Percentiles rank a stretch among this genome's conserved stretches.
phyloP scores from a whole-genome alignment of 2,888 invertebrate species.

The Nematopogon swammerdamellus region DNA sequence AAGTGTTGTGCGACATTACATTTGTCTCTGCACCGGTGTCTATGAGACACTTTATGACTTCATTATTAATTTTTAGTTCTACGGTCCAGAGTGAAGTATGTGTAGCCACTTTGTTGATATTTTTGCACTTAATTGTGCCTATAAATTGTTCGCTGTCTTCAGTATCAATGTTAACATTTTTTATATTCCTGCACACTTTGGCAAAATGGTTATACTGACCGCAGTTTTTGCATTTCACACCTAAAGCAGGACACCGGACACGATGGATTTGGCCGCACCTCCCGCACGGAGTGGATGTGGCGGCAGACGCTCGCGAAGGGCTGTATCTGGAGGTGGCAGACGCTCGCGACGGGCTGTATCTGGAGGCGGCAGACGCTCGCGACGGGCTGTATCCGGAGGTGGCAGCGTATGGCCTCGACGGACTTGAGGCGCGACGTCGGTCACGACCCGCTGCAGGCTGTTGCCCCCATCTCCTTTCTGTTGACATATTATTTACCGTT shows the following conservation, averaged over 20 bases:
- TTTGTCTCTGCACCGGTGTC: too few relatives aligned
- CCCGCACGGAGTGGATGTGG: background rate
- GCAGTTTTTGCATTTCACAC: background rate
- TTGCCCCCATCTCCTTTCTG: background rate
- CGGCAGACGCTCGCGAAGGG: too few relatives aligned
- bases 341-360: too few relatives aligned
- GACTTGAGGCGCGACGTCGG: background rate
- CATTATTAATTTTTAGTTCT: background rate
- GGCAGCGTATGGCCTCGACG: too few relatives aligned
- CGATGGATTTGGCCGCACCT: background rate
- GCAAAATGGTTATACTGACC: background rate
- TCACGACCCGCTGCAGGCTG: background rate
- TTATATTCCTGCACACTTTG: background rate
- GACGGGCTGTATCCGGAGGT: too few relatives aligned
- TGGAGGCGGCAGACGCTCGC: too few relatives aligned
- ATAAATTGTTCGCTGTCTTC: background rate
- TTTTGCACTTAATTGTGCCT: background rate
- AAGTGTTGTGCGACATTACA: too few relatives aligned
- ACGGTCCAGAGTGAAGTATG: background rate
- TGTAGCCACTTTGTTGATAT: background rate
- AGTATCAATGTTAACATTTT: too few relatives aligned
- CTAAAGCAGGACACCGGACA: too few relatives aligned
- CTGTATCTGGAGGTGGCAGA: too few relatives aligned
- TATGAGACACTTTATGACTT: too few relatives aligned
- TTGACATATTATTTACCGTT: background rate